phyloP scores from a whole-genome alignment of 2,113 vertebrate species.

The Marmota monax region DNA sequence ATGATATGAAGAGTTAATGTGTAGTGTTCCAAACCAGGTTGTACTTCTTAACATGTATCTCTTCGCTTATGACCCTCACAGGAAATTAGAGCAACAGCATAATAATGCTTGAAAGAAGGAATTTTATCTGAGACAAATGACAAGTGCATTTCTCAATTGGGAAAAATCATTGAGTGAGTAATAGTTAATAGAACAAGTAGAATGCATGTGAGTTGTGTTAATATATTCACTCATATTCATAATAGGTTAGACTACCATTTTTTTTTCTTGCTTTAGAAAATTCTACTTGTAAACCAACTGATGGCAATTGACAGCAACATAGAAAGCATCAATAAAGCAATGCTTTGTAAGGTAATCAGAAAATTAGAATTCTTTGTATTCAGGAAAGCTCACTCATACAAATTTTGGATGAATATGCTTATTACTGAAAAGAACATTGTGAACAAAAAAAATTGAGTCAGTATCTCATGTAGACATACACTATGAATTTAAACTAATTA shows the following conservation, averaged over 20 bases:
- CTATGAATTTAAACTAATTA: background rate
- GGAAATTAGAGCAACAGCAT: background rate
- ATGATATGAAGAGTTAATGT: background rate
- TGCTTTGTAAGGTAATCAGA: background rate
- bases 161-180: background rate
- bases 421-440: background rate
- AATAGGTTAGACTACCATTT: background rate
- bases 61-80: background rate
- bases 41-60: background rate
- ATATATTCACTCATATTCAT: background rate
- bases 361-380: background rate
- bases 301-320: background rate
- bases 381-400: background rate
- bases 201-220: constrained; percentile 13
- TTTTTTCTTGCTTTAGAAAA: background rate
- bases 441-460: background rate
- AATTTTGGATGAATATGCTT: background rate
- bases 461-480: background rate
- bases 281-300: background rate
- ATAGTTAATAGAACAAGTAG: background rate
- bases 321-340: background rate
- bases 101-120: background rate
- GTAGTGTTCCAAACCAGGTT: background rate
- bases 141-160: background rate
- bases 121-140: background rate